Evolutionary conservation across 2,797 vertebrate genomes (phyloP).

Genomic region (Simalia tracyae): DNA sequence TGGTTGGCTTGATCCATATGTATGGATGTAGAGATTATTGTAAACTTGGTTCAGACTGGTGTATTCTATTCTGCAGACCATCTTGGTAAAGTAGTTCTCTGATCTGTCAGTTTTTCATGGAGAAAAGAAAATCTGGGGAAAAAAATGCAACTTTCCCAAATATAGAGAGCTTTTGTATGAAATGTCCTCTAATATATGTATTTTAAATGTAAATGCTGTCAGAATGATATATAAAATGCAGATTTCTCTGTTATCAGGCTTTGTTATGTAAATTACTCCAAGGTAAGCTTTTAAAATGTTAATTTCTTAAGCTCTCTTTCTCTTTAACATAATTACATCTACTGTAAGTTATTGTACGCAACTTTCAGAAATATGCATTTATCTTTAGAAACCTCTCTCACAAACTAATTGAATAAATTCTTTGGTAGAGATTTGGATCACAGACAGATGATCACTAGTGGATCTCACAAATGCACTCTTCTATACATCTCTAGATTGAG

Average conservation of each 20-base stretch:
- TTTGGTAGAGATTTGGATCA: not conserved
- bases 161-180: not conserved
- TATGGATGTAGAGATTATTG: not conserved
- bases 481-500: not conserved
- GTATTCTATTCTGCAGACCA: not conserved
- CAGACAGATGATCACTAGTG: not conserved
- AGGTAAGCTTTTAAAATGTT: not conserved
- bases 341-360: not conserved
- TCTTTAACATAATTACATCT: not conserved
- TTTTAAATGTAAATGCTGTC: not conserved
- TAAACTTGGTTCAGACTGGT: not conserved
- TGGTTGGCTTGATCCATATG: not conserved
- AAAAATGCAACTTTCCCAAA: not conserved
- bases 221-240: not conserved
- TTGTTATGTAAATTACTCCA: not conserved
- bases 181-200: not conserved
- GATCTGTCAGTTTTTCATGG: not conserved
- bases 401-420: not conserved
- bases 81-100: not conserved
- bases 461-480: not conserved
- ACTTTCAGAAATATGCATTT: not conserved
- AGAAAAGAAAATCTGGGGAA: not conserved
- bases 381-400: not conserved
- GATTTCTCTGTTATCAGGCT: not conserved
- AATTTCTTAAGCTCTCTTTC: not conserved